phyloP scores from a whole-genome alignment of 2,888 invertebrate species.

The Luperina nickerlii region DNA sequence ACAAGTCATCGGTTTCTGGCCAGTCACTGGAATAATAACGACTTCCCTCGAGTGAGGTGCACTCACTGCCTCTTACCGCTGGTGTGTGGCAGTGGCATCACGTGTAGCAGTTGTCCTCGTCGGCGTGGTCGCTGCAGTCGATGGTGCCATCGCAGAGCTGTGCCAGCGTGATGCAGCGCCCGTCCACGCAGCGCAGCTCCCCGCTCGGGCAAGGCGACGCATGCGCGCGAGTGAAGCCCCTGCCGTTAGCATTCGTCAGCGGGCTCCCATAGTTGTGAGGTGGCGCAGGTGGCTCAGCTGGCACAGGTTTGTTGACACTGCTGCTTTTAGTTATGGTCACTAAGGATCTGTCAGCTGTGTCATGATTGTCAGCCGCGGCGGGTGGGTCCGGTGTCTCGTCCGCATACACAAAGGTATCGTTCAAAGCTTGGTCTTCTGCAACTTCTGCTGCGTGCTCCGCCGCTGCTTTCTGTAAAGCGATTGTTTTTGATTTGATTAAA shows the following conservation, averaged over 20 bases:
- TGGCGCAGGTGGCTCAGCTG: too few relatives aligned
- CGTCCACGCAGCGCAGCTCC: slow-evolving; percentile 91
- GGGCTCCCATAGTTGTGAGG: neutral
- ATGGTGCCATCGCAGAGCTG: slow-evolving; percentile 91
- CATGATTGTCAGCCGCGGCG: neutral
- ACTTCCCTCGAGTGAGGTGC: slow-evolving; percentile 34
- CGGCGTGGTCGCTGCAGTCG: slow-evolving; percentile 92
- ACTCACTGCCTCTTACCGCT: slow-evolving; percentile 44
- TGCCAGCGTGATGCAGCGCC: slow-evolving; percentile 91
- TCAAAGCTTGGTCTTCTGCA: slow-evolving; percentile 55
- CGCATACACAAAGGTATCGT: slow-evolving; percentile 54
- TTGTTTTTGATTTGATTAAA: neutral
- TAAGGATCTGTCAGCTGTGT: neutral
- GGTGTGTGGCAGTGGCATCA: slow-evolving; percentile 69
- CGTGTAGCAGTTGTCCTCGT: slow-evolving; percentile 91
- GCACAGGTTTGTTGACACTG: neutral
- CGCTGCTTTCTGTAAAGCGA: slow-evolving; percentile 76
- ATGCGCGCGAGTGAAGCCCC: slow-evolving; percentile 76
- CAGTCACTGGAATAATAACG: slow-evolving; percentile 47
- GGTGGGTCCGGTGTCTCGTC: slow-evolving; percentile 51
- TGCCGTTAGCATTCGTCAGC: neutral
- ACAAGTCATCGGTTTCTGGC: slow-evolving; percentile 16
- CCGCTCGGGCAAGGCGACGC: slow-evolving; percentile 88
- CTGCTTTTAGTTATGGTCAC: slow-evolving; percentile 11
- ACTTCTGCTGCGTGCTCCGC: slow-evolving; percentile 63